Base-by-base conservation (phyloP, 92 coral and sea anemone genomes). In the Parazoanthus atlanticus region DNA sequence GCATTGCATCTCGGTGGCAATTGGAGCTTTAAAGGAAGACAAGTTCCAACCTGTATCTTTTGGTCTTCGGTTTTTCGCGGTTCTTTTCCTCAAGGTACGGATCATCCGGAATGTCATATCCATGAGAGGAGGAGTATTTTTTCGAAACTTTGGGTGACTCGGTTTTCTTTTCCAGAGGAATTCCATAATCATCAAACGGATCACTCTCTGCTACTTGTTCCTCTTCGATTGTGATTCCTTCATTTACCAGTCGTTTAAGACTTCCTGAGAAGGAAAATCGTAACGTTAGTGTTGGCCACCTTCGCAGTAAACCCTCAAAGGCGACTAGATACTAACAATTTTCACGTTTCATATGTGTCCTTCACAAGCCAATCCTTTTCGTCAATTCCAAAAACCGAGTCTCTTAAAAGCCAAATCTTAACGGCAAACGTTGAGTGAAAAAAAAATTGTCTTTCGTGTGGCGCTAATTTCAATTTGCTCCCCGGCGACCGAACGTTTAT, bases 11-110 rank as follows among this genome's bases (percentile, higher is more conserved):
- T 46, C 49, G 49, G 49, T 1, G 10, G 12, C 49, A 46, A 46
- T 8, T 46, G 49, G 43, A 74, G 25, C 25, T 74, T 74, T 7
- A 74, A 33, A 17, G 25, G 65, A 16, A 17, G 73, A 64, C n/a
- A 64, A 64, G 70, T 29, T n/a, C 16, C n/a, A 40, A 83, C 86
- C 77, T 83, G 86, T 83, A 83, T 83, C 86, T 67, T 41, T 46
- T 83, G 1, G 86, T 43, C 23, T 13, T 6, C 21, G 33, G 38
- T 79, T 49, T 66, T 21, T 67, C 72, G 21, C 31, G 41, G 81
- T 40, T 28, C 56, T 26, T 12, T 9, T 26, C 86, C 61, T 8
- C n/a, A 11, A 33, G 25, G 86, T 83, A 40, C 10, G n/a, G 75
- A 30, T 83, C 86, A 23, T 83, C 64, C 16, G 76, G 64, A 16